Percentiles rank a stretch among this genome's conserved stretches.
phyloP scores from a whole-genome alignment of 2,113 vertebrate species.

The Catagonus wagneri region DNA sequence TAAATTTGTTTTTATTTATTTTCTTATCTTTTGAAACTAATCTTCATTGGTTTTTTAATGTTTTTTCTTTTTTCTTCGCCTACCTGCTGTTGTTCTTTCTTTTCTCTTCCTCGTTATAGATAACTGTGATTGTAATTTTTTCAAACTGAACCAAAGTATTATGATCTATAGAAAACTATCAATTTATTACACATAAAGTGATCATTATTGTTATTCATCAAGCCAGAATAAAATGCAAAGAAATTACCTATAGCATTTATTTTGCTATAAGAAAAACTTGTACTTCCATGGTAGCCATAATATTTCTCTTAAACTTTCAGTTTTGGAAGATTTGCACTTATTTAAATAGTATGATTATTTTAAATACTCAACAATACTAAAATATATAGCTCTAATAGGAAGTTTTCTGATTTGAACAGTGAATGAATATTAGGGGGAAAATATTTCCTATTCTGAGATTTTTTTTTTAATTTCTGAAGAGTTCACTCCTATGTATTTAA shows the following conservation, averaged over 20 bases:
- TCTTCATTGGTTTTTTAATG: background rate
- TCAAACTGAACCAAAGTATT: background rate
- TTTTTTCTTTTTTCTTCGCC: background rate
- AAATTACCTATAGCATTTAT: background rate
- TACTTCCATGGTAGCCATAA: background rate
- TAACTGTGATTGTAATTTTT: background rate
- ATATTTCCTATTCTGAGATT: background rate
- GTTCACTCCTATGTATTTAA: background rate
- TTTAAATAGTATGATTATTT: background rate
- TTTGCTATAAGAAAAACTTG: background rate
- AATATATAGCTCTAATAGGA: background rate
- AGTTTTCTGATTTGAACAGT: background rate
- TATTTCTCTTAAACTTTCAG: background rate
- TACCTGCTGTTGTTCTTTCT: background rate
- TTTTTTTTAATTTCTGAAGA: background rate
- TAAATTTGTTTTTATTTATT: constrained; percentile 5
- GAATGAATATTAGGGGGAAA: background rate
- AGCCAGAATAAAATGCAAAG: background rate
- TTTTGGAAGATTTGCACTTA: background rate
- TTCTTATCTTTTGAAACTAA: background rate
- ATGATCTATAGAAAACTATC: background rate
- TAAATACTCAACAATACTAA: constrained; percentile 13
- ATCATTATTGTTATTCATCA: background rate
- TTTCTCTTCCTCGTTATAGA: background rate
- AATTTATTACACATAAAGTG: background rate